phyloP scores from a whole-genome alignment of 2,113 vertebrate genomes.

The Erpornis zantholeuca region DNA sequence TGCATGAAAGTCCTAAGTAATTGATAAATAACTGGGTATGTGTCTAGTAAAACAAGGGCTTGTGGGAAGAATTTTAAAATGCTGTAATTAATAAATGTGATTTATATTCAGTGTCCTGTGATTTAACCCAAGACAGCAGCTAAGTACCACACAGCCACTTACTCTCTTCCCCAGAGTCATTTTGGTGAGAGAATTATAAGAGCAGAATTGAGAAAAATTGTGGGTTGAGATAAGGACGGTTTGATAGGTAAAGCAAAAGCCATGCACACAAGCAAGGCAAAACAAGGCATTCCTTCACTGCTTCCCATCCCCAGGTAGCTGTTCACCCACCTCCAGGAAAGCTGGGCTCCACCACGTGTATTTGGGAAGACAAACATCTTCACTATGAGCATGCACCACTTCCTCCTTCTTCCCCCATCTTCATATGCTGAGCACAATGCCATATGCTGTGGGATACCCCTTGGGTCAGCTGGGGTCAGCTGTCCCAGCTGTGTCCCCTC shows the following conservation, averaged over 20 bases:
- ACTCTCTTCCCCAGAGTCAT: neutral
- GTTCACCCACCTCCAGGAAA: neutral
- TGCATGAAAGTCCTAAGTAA: neutral
- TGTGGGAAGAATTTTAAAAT: neutral
- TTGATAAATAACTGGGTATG: neutral
- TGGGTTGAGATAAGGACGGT: neutral
- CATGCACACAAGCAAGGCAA: accelerated
- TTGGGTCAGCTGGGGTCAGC: neutral
- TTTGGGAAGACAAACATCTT: neutral
- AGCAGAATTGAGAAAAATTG: neutral
- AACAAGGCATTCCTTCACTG: neutral
- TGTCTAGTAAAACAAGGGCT: neutral
- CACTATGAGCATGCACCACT: neutral
- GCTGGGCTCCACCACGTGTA: accelerated
- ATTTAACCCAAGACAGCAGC: neutral
- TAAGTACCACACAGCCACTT: neutral
- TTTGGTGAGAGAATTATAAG: neutral
- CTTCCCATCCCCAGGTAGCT: neutral
- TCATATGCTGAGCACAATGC: too few relatives aligned
- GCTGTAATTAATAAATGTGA: neutral
- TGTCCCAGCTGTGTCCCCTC: neutral
- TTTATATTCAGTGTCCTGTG: neutral
- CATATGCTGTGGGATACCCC: too few relatives aligned
- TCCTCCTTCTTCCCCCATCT: neutral
- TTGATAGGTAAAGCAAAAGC: neutral